These are phyloP conservation scores for Lymantria dispar DNA, from an alignment of 2,888 invertebrate genomes.

Conservation along the genomic window DNA sequence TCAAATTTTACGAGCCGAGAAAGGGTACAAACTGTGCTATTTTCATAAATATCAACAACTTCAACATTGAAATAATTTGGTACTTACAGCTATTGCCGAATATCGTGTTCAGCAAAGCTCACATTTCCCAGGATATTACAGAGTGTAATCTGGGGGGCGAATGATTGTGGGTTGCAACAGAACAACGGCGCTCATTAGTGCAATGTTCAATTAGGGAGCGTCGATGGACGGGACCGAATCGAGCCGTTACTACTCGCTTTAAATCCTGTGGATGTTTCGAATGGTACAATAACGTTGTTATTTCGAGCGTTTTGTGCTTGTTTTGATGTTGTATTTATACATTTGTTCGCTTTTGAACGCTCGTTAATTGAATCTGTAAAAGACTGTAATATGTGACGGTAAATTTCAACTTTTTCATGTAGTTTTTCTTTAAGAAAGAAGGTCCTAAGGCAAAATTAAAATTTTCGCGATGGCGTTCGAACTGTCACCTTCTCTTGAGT, in stretches of 20 bases:
- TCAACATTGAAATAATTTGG: conserved; percentile 42
- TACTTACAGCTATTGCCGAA: conserved; percentile 44
- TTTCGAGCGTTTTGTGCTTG: conserved; percentile 23
- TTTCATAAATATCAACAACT: conserved; percentile 26
- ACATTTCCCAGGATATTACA: conserved; percentile 64
- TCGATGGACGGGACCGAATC: conserved; percentile 48
- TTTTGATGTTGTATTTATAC: conserved; percentile 26
- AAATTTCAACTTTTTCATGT: no score
- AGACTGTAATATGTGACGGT: background rate
- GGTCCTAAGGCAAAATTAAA: no score
- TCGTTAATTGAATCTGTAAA: conserved; percentile 15
- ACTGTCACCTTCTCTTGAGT: no score
- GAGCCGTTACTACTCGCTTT: conserved; percentile 43
- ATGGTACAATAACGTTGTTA: conserved; percentile 41
- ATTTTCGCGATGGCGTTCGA: no score
- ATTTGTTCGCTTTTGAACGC: conserved; percentile 23
- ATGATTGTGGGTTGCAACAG: conserved; percentile 74
- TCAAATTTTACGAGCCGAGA: conserved; percentile 18
- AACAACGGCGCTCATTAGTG: conserved; percentile 79
- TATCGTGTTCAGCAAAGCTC: conserved; percentile 52
- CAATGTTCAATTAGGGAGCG: conserved; percentile 76
- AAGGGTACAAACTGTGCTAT: conserved; percentile 21
- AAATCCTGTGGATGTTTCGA: conserved; percentile 36
- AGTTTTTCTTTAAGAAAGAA: no score
- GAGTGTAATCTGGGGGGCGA: conserved; percentile 65